These are phyloP conservation scores for Cheirogaleus medius DNA, from an alignment of 2,113 vertebrate species.

Conservation along the genomic window DNA sequence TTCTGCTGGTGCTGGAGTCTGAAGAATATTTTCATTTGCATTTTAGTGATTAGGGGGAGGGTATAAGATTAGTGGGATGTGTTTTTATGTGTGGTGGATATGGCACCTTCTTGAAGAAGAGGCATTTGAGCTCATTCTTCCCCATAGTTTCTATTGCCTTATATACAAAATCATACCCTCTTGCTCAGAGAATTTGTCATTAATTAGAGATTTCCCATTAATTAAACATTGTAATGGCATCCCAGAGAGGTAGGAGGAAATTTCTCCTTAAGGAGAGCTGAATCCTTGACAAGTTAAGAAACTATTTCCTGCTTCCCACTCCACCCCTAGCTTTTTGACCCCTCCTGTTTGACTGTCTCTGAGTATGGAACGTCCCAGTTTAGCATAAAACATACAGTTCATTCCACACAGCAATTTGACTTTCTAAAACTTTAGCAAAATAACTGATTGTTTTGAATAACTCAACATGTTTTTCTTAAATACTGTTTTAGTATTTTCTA, in stretches of 20 bases:
- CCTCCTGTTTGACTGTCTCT: neutral
- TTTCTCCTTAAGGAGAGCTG: slow-evolving; percentile 58
- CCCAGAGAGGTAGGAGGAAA: slow-evolving; percentile 33
- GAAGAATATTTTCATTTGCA: neutral
- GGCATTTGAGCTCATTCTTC: neutral
- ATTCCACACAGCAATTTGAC: slow-evolving; percentile 62
- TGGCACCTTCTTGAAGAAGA: slow-evolving; percentile 53
- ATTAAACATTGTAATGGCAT: slow-evolving; percentile 57
- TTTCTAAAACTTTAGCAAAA: slow-evolving; percentile 76
- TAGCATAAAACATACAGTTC: slow-evolving; percentile 41
- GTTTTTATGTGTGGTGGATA: slow-evolving; percentile 55
- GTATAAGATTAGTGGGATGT: neutral
- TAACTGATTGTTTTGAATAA: slow-evolving; percentile 78
- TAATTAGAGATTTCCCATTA: slow-evolving; percentile 51
- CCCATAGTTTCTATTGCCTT: slow-evolving; percentile 73
- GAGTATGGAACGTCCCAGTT: neutral
- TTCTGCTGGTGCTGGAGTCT: slow-evolving; percentile 71
- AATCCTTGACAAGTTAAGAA: slow-evolving; percentile 67
- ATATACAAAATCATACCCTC: neutral
- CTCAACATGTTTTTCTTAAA: slow-evolving; percentile 73
- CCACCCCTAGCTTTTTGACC: neutral
- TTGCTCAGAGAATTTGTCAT: slow-evolving; percentile 40
- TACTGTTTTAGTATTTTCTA: slow-evolving; percentile 85
- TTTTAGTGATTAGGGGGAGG: slow-evolving; percentile 5
- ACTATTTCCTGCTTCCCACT: slow-evolving; percentile 36